These are phyloP conservation scores for Amazona ochrocephala DNA, from an alignment of 2,797 vertebrate species.

Conservation along the genomic window DNA sequence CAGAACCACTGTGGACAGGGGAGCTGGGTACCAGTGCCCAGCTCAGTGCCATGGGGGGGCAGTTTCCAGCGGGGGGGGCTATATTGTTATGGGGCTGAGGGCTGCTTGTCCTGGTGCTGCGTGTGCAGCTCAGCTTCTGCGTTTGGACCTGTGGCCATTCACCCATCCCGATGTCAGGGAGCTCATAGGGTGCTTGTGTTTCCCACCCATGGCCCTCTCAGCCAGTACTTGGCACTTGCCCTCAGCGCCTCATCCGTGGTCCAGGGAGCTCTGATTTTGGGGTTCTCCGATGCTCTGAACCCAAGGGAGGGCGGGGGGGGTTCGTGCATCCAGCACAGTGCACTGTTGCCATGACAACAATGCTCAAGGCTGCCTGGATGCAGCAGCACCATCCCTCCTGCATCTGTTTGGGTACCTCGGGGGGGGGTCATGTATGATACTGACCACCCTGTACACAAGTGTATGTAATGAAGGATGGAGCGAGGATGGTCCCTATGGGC, in stretches of 20 bases:
- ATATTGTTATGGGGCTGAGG: background rate
- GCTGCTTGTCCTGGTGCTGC: background rate
- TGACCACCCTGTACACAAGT: background rate
- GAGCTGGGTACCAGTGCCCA: background rate
- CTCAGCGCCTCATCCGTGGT: background rate
- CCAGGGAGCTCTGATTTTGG: background rate
- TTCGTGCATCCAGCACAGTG: background rate
- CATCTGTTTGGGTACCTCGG: background rate
- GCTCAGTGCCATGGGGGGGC: background rate
- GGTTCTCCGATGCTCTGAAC: background rate
- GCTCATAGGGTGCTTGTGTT: background rate
- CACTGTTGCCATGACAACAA: background rate
- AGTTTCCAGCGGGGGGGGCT: background rate
- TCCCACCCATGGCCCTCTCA: background rate
- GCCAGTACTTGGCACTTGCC: background rate
- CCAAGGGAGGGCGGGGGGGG: rapidly evolving
- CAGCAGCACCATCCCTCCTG: background rate
- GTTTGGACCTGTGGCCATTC: rapidly evolving
- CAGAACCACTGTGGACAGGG: background rate
- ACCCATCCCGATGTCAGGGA: rapidly evolving
- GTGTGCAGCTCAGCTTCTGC: background rate
- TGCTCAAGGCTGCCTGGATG: background rate
- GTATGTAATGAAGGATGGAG: background rate
- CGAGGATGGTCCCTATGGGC: background rate
- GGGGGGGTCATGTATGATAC: too few species aligned